A percentile compares a stretch with the other conserved stretches of the same genome.
These are phyloP conservation scores for Xestia c-nigrum DNA, from an alignment of 2,888 invertebrate genomes.

Conservation along the genomic window DNA sequence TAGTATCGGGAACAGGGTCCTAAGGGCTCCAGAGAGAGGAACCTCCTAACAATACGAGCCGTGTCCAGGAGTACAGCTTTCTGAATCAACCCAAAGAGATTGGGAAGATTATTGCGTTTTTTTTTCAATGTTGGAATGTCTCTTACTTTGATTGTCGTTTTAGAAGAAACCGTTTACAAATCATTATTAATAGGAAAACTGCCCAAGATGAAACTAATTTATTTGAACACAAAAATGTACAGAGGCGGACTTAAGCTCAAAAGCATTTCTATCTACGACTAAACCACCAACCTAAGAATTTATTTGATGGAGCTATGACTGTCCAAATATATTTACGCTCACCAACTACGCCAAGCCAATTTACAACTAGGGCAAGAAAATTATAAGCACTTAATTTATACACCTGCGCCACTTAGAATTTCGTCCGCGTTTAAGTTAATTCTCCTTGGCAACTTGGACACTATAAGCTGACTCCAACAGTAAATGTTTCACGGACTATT, in stretches of 20 bases:
- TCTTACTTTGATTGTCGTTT: background rate
- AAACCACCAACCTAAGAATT: background rate
- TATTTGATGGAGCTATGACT: background rate
- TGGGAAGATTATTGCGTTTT: too few species aligned
- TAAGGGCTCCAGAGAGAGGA: too few species aligned
- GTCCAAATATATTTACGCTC: background rate
- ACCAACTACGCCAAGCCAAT: background rate
- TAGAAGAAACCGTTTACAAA: background rate
- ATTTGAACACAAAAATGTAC: background rate
- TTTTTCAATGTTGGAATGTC: background rate
- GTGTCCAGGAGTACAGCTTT: too few species aligned
- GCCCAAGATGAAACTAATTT: background rate
- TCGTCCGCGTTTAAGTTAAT: conserved; percentile 37
- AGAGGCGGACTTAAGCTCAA: too few species aligned
- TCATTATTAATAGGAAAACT: background rate
- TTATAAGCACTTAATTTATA: conserved; percentile 37
- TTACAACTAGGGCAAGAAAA: conserved; percentile 38
- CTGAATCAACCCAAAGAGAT: too few species aligned
- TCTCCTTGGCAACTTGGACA: conserved; percentile 58
- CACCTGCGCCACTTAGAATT: conserved; percentile 48
- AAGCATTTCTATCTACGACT: background rate
- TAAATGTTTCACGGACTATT: background rate
- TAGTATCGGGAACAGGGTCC: too few species aligned
- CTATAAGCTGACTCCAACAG: conserved; percentile 40
- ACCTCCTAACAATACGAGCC: too few species aligned